Conservation (phyloP, 2,888 invertebrate species). For the Pteria penguin region DNA sequence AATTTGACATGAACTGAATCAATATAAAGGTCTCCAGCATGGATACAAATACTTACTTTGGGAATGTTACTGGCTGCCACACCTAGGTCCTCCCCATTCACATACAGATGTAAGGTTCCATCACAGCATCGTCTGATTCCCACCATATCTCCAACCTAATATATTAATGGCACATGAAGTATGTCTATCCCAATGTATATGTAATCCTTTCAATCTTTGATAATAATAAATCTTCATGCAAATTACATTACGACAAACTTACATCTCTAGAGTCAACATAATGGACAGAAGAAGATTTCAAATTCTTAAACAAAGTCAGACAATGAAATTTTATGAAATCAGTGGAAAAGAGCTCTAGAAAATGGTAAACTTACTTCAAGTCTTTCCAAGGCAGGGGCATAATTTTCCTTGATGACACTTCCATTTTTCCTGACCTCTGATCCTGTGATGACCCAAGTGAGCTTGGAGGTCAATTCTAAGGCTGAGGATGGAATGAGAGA, state of each 20-base stretch:
- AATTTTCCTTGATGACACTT: slow-evolving; percentile 85
- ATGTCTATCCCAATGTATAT: no score
- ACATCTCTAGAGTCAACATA: no score
- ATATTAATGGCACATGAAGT: slow-evolving; percentile 22
- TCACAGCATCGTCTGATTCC: slow-evolving; percentile 93
- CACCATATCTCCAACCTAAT: slow-evolving; percentile 87
- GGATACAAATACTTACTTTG: slow-evolving; percentile 84
- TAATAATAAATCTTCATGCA: no score
- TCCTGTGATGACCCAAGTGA: slow-evolving; percentile 81
- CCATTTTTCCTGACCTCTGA: slow-evolving; percentile 87
- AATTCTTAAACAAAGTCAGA: background rate
- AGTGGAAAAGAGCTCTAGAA: background rate
- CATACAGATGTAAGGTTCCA: slow-evolving; percentile 82
- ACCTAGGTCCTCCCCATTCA: slow-evolving; percentile 78
- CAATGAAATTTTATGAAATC: no score
- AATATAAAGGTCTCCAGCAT: no score
- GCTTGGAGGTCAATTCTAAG: slow-evolving; percentile 72
- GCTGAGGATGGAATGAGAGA: slow-evolving; percentile 74
- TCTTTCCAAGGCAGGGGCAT: slow-evolving; percentile 89
- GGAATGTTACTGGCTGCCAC: slow-evolving; percentile 88
- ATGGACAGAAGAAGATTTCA: no score
- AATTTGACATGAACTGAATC: no score
- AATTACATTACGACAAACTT: no score
- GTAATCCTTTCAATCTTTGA: no score
- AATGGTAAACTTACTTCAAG: slow-evolving; percentile 82